phyloP scores from a whole-genome alignment of 2,888 invertebrate genomes.

The Leucophenga montana region DNA sequence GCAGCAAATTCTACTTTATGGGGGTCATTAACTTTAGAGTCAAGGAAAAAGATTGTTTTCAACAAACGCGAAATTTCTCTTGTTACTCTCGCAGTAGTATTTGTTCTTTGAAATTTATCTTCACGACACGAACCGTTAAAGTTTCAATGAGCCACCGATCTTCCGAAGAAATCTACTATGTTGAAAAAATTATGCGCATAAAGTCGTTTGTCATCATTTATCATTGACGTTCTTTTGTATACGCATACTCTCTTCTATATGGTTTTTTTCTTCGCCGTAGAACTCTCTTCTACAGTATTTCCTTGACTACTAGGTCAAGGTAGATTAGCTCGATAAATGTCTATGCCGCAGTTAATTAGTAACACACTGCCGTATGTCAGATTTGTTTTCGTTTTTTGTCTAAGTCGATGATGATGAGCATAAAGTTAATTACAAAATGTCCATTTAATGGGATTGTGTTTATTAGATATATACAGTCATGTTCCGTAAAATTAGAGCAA shows the following conservation, averaged over 20 bases:
- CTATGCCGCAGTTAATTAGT: not conserved
- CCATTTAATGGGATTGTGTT: not conserved
- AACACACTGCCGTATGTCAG: not conserved
- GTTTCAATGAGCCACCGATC: conserved; percentile 2
- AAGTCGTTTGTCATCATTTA: conserved; percentile 12
- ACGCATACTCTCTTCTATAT: not conserved
- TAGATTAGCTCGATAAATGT: conserved; percentile 7
- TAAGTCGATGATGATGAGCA: not conserved
- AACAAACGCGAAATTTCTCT: conserved; percentile 44
- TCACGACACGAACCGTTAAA: conserved; percentile 45
- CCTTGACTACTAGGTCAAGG: conserved; percentile 53
- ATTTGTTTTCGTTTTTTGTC: no score
- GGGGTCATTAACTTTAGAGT: conserved; percentile 51
- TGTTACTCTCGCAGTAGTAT: no score
- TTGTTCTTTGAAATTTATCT: conserved; percentile 1
- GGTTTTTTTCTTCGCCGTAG: not conserved
- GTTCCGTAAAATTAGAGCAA: not conserved
- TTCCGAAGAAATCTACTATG: not conserved
- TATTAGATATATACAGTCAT: not conserved
- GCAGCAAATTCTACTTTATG: not conserved
- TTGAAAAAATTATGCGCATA: not conserved
- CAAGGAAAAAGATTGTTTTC: no score
- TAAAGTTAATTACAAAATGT: not conserved
- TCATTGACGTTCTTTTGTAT: not conserved
- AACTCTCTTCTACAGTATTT: not conserved